Base-by-base conservation (phyloP, 2,888 invertebrate species). In the Acanthosepion pharaonis region DNA sequence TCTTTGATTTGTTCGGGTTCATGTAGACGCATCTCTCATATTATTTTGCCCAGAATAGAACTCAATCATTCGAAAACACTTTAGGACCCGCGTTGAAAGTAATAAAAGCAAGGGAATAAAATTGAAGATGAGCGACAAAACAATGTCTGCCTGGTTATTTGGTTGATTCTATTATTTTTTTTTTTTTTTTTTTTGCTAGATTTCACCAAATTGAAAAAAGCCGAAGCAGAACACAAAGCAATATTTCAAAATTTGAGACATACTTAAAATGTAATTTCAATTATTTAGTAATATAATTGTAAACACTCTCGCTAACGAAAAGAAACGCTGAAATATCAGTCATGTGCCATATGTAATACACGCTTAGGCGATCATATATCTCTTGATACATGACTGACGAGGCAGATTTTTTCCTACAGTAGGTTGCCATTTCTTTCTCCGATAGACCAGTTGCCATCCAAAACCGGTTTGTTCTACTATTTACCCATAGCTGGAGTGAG, bases 41-140 rank as follows among this genome's bases (percentile, higher is more conserved):
- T 20, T 78, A 9, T 78, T n/a, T 15, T n/a, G 78, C 78, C 78
- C 78, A 33, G 23, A 78, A 78, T 78, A 78, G 78, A 78, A 78
- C n/a, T 78, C 78, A 78, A 78, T 78, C 78, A 78, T 78, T 78
- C 78, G n/a, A 78, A 78, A 78, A 78, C n/a, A 78, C 11, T n/a
- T 33, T 78, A 0, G 78, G 78, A 5, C 33, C 33, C 78, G 78
- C n/a, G 11, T n/a, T 78, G 9, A 33, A 78, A 78, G 78, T 78
- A n/a, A 78, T n/a, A n/a, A 78, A 78, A 78, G 18, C n/a, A 33
- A n/a, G n/a, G n/a, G 18, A 78, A 33, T 78, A 33, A 78, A 78
- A 15, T 9, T 78, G 11, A 33, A n/a, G 15, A 23, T 33, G n/a
- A 78, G n/a, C 18, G 18, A 3, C 33, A 15, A 33, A 78, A 8